phyloP scores from a whole-genome alignment of 2,113 vertebrate species.

The Chlorocebus sabaeus region DNA sequence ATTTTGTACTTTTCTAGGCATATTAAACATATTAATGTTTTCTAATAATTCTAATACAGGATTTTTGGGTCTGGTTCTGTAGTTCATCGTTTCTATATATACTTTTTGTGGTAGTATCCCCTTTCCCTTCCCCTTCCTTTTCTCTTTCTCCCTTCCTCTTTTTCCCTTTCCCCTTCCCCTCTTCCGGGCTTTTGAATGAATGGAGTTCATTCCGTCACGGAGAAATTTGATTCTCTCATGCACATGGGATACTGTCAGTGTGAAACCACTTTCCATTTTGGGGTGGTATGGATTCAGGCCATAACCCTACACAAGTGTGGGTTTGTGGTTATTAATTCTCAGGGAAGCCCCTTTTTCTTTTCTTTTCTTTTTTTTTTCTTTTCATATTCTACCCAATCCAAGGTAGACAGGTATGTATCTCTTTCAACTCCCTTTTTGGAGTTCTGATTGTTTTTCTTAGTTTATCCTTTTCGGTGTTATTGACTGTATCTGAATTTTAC shows the following conservation, averaged over 20 bases:
- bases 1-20: neutral
- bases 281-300: neutral
- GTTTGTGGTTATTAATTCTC: neutral
- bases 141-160: neutral
- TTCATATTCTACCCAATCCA: neutral
- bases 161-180: neutral
- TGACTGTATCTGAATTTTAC: neutral
- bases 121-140: neutral
- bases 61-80: neutral
- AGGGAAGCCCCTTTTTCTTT: neutral
- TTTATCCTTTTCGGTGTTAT: neutral
- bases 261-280: neutral
- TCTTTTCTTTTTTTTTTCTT: neutral
- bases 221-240: neutral
- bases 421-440: neutral
- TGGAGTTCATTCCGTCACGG: neutral
- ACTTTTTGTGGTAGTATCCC: neutral
- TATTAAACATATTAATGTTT: neutral
- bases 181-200: too few relatives aligned
- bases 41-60: neutral
- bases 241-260: neutral
- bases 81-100: neutral
- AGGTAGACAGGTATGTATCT: neutral
- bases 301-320: neutral
- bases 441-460: conserved; percentile 3